Evolutionary conservation across 37 sponge, comb jelly and placozoan genomes (phyloP).

Genomic region (Haliclona indistincta): DNA sequence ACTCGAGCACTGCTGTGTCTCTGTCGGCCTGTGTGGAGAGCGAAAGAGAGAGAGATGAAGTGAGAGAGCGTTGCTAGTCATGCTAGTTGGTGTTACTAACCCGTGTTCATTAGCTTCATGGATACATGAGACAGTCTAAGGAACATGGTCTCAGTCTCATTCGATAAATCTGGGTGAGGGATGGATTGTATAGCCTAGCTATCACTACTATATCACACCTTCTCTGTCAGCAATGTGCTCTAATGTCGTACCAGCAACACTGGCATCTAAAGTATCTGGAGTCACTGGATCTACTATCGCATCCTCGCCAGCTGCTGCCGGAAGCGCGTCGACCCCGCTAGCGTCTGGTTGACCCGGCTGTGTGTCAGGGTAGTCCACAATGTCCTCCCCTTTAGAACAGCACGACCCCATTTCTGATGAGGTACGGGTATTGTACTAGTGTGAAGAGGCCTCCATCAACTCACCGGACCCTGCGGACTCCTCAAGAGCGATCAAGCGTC

Average conservation of each 20-base stretch:
- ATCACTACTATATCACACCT: conserved; percentile 45
- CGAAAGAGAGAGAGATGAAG: background rate
- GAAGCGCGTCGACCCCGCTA: too few species aligned
- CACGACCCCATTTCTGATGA: background rate
- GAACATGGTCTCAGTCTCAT: conserved; percentile 72
- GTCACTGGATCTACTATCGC: background rate
- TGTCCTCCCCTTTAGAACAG: too few species aligned
- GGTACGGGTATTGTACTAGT: too few species aligned
- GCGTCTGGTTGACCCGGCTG: too few species aligned
- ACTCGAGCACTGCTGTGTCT: conserved; percentile 65
- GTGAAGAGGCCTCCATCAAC: too few species aligned
- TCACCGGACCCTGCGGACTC: too few species aligned
- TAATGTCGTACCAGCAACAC: background rate
- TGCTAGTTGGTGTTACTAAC: background rate
- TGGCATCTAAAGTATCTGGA: background rate
- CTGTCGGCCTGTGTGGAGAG: conserved; percentile 31
- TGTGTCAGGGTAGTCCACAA: too few species aligned
- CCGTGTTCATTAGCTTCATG: conserved; percentile 53
- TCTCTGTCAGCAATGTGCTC: conserved; percentile 90
- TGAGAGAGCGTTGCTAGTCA: background rate
- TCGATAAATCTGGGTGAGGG: conserved; percentile 47
- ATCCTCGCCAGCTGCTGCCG: too few species aligned
- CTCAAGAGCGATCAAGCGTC: too few species aligned
- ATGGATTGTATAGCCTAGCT: background rate
- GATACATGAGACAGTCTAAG: conserved; percentile 53